Evolutionary conservation across 2,888 invertebrate species (phyloP).

Genomic region (Polymixis lichenea): DNA sequence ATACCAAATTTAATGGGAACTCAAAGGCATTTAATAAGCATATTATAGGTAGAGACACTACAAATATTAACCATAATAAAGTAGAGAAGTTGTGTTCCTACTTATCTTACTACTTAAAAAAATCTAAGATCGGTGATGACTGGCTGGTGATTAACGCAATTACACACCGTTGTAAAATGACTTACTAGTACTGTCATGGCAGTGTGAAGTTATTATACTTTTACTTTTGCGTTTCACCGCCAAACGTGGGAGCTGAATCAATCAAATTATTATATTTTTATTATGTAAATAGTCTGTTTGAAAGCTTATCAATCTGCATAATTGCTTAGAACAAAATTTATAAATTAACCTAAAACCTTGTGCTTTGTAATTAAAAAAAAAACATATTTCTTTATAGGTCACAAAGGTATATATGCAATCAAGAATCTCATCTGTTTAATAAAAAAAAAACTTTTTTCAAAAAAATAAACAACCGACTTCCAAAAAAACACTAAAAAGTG

Average conservation of each 20-base stretch:
- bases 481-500: no score
- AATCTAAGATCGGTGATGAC: constrained; percentile 31
- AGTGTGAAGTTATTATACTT: constrained; percentile 48
- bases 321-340: no score
- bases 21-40: neutral
- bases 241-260: constrained; percentile 15
- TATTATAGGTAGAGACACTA: no score
- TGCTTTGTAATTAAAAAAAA: no score
- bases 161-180: constrained; percentile 54
- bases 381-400: no score
- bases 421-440: neutral
- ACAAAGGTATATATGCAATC: no score
- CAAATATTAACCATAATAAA: neutral
- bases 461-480: no score
- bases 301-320: neutral
- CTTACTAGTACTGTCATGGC: constrained; percentile 43
- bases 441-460: no score
- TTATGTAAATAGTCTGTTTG: neutral
- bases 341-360: neutral
- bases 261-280: constrained; percentile 1
- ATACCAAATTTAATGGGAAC: neutral
- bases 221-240: constrained; percentile 60
- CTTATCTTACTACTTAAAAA: constrained; percentile 13
- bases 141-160: constrained; percentile 43
- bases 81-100: neutral